Evolutionary conservation across 2,797 vertebrate species (phyloP).

Genomic region (Tinamus major): DNA sequence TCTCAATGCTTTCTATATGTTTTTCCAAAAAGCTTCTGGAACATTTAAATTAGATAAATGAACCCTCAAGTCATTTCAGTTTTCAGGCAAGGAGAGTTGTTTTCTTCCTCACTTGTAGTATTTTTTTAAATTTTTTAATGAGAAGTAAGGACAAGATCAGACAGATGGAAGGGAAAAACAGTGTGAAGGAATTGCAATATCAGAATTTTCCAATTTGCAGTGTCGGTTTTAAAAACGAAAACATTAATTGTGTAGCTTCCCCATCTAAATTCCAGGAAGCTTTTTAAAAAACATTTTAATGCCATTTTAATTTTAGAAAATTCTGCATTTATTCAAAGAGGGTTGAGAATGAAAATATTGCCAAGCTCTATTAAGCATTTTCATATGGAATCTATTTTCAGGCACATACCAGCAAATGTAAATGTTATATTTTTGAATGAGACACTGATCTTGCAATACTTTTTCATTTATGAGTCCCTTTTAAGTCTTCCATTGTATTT

Average conservation of each 20-base stretch:
- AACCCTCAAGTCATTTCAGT: not conserved
- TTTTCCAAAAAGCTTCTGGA: constrained; percentile 6
- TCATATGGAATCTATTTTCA: constrained; percentile 70
- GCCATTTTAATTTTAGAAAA: not conserved
- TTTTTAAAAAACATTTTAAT: not conserved
- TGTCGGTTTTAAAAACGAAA: constrained; percentile 10
- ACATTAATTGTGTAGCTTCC: not conserved
- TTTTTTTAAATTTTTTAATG: not conserved
- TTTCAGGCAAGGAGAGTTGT: constrained; percentile 17
- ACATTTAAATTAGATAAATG: not conserved
- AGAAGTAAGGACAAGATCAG: not conserved
- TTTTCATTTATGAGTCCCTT: constrained; percentile 67
- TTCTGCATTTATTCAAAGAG: not conserved
- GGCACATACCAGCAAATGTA: constrained; percentile 58
- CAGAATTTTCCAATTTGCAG: not conserved
- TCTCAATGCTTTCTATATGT: not conserved
- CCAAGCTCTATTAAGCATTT: constrained; percentile 19
- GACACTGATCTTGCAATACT: constrained; percentile 60
- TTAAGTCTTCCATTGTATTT: constrained; percentile 65
- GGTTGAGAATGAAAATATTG: constrained; percentile 24
- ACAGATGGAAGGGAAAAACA: constrained; percentile 8
- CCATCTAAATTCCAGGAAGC: not conserved
- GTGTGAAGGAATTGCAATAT: not conserved
- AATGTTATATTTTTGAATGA: constrained; percentile 66
- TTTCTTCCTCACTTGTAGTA: not conserved